Evolutionary conservation across 2,113 vertebrate genomes (phyloP), one percentile per base, ranked within the genome.

Genomic region (Eleginops maclovinus): DNA sequence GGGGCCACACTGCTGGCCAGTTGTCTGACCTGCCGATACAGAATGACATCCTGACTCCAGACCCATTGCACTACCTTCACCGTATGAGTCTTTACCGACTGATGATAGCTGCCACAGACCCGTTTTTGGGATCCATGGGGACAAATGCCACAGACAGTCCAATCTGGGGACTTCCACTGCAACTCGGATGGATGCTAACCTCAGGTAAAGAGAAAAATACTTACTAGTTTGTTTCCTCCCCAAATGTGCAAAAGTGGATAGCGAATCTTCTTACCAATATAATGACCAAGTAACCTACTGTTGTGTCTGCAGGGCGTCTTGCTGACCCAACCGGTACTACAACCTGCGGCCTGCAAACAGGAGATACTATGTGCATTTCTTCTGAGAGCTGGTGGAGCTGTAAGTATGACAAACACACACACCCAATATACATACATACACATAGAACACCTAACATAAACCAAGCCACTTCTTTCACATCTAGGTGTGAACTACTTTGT

Each of bases 101-200:
- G 53, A 11, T 97, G 54, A 49, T 98, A 3, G 92, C 56, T 2
- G 55, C 84, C 46, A 96, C 96, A 28, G 90, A 93, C 24, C 84
- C 86, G 0, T 96, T 91, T 74, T 96, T 97, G 92, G 63, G 28
- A 16, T 82, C 62, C 69, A 94, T 95, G 89, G 94, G 93, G 70
- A 44, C 87, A 16, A 84, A 86, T 9, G 88, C 94, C 12, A 92
- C 83, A 9, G 91, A 91, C 21, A 96, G 93, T 81, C 72, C 95
- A 5, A 21, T 99, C 1, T 98, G 96, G 97, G 96, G 96, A 11
- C 89, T 98, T 56, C 89, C 96, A 0, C 2, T 97, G 80, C 96
- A 97, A 83, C 86, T 96, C 2, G 95, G 91, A n/a, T 99, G 97
- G 97, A 96, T 97, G 77, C 92, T 88, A 14, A 80, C 0, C 12